These are phyloP conservation scores for Phalacrocorax carbo DNA, from an alignment of 2,113 vertebrate species.

Conservation along the genomic window DNA sequence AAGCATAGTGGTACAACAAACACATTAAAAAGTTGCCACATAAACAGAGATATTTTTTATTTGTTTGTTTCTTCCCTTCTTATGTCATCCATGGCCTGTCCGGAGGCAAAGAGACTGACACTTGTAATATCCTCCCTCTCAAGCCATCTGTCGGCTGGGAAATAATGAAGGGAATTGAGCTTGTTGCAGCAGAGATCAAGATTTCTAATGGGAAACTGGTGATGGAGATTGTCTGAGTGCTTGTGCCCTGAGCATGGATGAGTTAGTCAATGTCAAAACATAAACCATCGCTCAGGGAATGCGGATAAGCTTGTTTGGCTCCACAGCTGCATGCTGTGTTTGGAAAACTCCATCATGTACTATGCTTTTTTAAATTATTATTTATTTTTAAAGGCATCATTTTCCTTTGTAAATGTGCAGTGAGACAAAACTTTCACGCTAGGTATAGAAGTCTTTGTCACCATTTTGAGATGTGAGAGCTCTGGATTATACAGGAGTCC, in stretches of 20 bases:
- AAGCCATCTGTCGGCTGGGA: conserved; percentile 21
- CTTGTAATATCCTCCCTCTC: conserved; percentile 62
- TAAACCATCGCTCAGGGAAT: conserved; percentile 19
- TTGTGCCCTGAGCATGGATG: conserved; percentile 57
- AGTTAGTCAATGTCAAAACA: conserved; percentile 69
- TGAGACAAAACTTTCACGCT: background rate
- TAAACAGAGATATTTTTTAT: conserved; percentile 41
- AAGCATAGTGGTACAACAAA: background rate
- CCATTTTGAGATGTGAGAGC: background rate
- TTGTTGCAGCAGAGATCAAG: conserved; percentile 59
- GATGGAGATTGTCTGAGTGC: conserved; percentile 56
- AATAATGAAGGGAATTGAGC: conserved; percentile 51
- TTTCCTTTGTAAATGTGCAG: background rate
- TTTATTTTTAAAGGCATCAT: background rate
- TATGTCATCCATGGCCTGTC: conserved; percentile 4
- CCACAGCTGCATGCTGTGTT: background rate
- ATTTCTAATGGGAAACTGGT: conserved; percentile 49
- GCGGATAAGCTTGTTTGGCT: conserved; percentile 20
- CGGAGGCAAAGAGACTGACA: conserved; percentile 50
- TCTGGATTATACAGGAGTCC: background rate
- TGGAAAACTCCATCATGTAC: background rate
- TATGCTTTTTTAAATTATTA: background rate
- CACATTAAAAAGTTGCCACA: conserved; percentile 20
- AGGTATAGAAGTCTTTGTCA: background rate
- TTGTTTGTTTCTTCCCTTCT: background rate